A percentile compares a stretch with the other conserved stretches of the same genome.
These are phyloP conservation scores for Saturnia japonica DNA, from an alignment of 2,888 invertebrate genomes.

Conservation along the genomic window DNA sequence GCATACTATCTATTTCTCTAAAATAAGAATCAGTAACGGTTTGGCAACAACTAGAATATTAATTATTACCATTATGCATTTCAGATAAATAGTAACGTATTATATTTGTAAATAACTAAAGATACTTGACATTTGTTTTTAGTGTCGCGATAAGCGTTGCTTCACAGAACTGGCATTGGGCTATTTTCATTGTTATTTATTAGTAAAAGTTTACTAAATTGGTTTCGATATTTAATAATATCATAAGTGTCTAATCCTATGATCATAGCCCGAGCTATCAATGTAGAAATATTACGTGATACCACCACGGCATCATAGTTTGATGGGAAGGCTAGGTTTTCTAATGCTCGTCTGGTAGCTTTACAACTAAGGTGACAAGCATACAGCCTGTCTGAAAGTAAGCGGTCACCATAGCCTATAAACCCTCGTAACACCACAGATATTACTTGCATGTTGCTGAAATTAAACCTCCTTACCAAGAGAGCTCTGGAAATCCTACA, in stretches of 20 bases:
- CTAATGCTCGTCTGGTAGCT: not conserved
- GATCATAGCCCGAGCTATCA: not conserved
- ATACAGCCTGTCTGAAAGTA: too few relatives aligned
- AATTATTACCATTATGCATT: not conserved
- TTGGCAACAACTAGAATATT: too few relatives aligned
- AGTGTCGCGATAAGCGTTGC: not conserved
- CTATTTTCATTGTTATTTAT: not conserved
- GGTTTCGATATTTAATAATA: not conserved
- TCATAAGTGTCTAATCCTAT: not conserved
- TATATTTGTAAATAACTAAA: not conserved
- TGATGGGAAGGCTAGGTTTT: not conserved
- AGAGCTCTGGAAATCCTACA: too few relatives aligned
- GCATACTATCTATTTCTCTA: too few relatives aligned
- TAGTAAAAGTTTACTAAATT: not conserved
- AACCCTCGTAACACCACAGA: too few relatives aligned
- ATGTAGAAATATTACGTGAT: not conserved
- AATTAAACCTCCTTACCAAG: too few relatives aligned
- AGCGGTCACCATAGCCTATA: too few relatives aligned
- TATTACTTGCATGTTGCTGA: too few relatives aligned
- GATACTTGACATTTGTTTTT: not conserved
- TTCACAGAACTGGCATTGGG: not conserved
- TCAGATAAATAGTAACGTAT: not conserved
- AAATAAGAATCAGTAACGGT: too few relatives aligned
- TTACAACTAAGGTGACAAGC: too few relatives aligned
- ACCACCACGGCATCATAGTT: not conserved